Base-by-base conservation (phyloP, 2,113 vertebrate species). In the Rhea americana region DNA sequence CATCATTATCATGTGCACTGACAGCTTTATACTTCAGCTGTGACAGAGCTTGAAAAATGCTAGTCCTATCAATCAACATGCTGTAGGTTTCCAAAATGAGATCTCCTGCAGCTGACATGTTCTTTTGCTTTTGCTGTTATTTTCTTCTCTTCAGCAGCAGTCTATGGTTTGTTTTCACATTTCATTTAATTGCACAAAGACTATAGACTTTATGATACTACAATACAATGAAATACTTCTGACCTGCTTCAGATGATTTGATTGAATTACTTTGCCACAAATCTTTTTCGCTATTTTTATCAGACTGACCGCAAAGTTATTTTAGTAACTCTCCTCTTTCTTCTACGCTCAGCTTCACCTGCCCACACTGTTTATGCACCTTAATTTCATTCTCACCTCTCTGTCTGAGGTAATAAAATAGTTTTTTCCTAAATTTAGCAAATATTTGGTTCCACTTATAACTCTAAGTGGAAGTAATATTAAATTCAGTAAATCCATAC, bases 31-130 rank as follows among this genome's bases (percentile, higher is more conserved):
- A 95, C 96, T 96, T 95, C 95, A 93, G 95, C 94, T 96, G 93
- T 97, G 97, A 96, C 95, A 95, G 96, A 96, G 93, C 94, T 95
- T 96, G 95, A 96, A 96, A 96, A 97, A 97, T 95, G 81, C 89
- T 92, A 87, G 87, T 93, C 96, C 95, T 96, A 96, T 96, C 97
- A 93, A 96, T 97, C 97, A 96, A 82, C 85, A 53, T 82, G 89
- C 71, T 95, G 91, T 88, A 91, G 89, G 94, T 92, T 94, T 94
- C 91, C 77, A 96, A 91, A 97, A 96, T 81, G 80, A 94, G 87
- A 77, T 93, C 88, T 93, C 89, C 79, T 58, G 77, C 84, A 82
- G 41, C 87, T 93, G 89, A 85, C 85, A 65, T 97, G 95, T 94
- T 71, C 70, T 45, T 93, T 53, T 74, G 20, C 82, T 50, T 91